A percentile compares a stretch with the other conserved stretches of the same genome.
These are phyloP conservation scores for Styela plicata DNA, from an alignment of 23 tunicate genomes.

Conservation along the genomic window DNA sequence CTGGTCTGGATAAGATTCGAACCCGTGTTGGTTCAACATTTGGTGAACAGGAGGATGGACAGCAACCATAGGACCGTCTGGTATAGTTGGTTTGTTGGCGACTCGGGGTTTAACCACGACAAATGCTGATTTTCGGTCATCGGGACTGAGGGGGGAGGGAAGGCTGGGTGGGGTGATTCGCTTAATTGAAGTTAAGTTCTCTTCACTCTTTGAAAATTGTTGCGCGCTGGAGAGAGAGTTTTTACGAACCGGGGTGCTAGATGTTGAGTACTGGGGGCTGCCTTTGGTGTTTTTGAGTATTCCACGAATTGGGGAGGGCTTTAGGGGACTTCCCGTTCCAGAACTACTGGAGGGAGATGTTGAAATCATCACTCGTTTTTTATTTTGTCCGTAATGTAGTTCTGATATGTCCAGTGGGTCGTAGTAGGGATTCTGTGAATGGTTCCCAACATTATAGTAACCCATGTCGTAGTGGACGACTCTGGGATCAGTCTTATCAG, in stretches of 20 bases:
- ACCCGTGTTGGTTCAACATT: neutral
- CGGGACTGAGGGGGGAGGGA: conserved; percentile 3
- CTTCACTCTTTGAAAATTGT: conserved; percentile 16
- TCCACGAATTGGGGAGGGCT: conserved; percentile 39
- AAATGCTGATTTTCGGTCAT: conserved; percentile 51
- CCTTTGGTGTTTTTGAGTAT: conserved; percentile 39
- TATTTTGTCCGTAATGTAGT: neutral
- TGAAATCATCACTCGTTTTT: conserved; percentile 1
- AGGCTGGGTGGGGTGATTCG: conserved; percentile 10
- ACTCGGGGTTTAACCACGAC: conserved; percentile 57
- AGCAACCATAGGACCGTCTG: conserved; percentile 6
- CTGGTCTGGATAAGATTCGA: neutral
- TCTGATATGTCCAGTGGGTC: conserved; percentile 59
- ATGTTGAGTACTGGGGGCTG: neutral
- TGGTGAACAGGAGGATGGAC: conserved; percentile 5
- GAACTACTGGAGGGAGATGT: neutral
- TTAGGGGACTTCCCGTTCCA: conserved; percentile 9
- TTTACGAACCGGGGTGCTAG: neutral
- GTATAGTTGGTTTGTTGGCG: neutral
- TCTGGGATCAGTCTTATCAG: neutral
- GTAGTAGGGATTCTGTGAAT: conserved; percentile 31
- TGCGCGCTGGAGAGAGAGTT: neutral
- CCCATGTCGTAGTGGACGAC: neutral
- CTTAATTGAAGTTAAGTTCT: conserved; percentile 8
- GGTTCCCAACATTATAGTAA: neutral